Evolutionary conservation across 2,797 vertebrate genomes (phyloP), one percentile per base, ranked within the genome.

Genomic region (Hydrophis major): DNA sequence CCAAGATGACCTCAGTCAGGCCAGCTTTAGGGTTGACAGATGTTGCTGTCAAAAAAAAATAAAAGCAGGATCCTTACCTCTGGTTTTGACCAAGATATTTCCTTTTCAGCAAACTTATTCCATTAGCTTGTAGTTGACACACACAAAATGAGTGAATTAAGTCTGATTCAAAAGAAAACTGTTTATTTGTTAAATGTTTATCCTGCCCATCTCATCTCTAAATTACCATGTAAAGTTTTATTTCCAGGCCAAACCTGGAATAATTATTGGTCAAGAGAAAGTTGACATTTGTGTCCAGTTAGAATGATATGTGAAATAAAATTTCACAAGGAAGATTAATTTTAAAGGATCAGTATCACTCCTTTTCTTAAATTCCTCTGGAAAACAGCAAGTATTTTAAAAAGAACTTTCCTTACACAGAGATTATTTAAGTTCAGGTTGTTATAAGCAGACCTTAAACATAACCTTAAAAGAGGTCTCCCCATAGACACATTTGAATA

Each of bases 251-350:
- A 14, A 20, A 91, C 93, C 57, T 56, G 57, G 94, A 25, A 66
- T 32, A 94, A 93, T 37, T 57, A 92, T 4, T 53, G 83, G 94
- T 91, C 11, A 93, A 93, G 11, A 2, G 5, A 53, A 90, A 53
- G 50, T 4, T 74, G 55, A 74, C 6, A 25, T 86, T 42, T 50
- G 90, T 18, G 25, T 5, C 13, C 8, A 83, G 11, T 87, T 87
- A 20, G n/a, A 47, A 53, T 91, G 10, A 66, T 18, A n/a, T 6
- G 18, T 22, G 32, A 63, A 16, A 90, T 55, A 95, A 74, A 93
- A 92, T 88, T 57, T 42, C 69, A 42, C 50, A 25, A 14, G 87
- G 11, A 74, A 93, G 32, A 18, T 90, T 4, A 89, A 92, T 89
- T 60, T 91, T 94, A 53, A 22, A 93, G 93, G 94, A 6, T 91